Evolutionary conservation across 2,888 invertebrate genomes (phyloP).

Genomic region (Yponomeuta evonymella): DNA sequence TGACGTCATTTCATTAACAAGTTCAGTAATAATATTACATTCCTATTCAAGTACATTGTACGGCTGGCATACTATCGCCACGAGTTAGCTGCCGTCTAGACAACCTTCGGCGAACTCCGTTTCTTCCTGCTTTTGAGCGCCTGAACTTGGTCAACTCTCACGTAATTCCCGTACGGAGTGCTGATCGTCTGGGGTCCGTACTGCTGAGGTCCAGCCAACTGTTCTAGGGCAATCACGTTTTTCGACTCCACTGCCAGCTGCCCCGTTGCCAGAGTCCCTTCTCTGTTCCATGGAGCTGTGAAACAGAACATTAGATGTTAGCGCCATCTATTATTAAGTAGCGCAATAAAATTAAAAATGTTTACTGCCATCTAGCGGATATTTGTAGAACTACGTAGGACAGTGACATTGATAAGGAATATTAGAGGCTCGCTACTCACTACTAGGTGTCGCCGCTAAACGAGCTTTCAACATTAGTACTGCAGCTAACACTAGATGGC

Average conservation of each 20-base stretch:
- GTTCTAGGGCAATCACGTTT: constrained; percentile 37
- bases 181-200: constrained; percentile 60
- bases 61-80: too few relatives aligned
- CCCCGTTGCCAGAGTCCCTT: constrained; percentile 29
- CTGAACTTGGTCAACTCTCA: constrained; percentile 31
- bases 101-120: neutral
- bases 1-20: too few relatives aligned
- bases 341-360: constrained; percentile 5
- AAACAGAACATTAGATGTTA: constrained; percentile 22
- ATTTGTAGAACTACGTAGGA: neutral
- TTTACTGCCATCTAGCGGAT: neutral
- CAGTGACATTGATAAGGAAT: neutral
- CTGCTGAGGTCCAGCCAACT: constrained; percentile 45
- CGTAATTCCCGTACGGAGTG: constrained; percentile 59
- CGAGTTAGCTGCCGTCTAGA: neutral
- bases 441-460: constrained; percentile 23
- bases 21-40: too few relatives aligned
- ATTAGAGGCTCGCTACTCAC: constrained; percentile 17
- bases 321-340: constrained; percentile 32
- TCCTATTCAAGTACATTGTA: too few relatives aligned
- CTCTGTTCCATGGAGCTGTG: constrained; percentile 60
- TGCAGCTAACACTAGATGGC: neutral
- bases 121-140: constrained; percentile 3
- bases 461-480: neutral
- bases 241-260: constrained; percentile 28